phyloP scores from a whole-genome alignment of 1,140 invertebrate genomes.

The Meloidogyne floridensis region DNA sequence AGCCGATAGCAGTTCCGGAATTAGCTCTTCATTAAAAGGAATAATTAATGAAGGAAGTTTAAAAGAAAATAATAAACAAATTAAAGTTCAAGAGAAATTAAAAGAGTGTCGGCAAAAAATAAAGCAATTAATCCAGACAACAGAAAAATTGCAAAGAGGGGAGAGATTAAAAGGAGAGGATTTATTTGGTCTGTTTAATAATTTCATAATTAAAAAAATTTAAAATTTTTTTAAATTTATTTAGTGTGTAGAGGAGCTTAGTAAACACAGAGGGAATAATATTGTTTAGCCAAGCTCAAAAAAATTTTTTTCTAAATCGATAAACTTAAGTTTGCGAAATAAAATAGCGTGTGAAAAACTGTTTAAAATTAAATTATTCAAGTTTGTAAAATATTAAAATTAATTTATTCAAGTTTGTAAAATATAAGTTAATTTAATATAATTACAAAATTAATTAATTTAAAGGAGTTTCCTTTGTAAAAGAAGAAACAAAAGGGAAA shows the following conservation, averaged over 20 bases:
- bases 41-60: not conserved
- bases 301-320: no score
- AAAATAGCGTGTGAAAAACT: no score
- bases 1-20: slow-evolving; percentile 25
- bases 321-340: no score
- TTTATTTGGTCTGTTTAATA: slow-evolving; percentile 7
- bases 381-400: no score
- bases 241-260: no score
- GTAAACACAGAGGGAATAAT: no score
- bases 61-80: not conserved
- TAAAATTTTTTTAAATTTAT: not conserved
- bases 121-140: slow-evolving; percentile 10
- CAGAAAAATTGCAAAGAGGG: slow-evolving; percentile 15
- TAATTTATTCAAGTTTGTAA: no score
- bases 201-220: not conserved
- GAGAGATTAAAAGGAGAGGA: slow-evolving; percentile 22
- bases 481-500: not conserved
- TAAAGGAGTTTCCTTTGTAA: slow-evolving; percentile 1
- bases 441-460: not conserved
- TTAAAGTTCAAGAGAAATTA: not conserved
- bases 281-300: no score
- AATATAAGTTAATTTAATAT: no score
- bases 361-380: no score
- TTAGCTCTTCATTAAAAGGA: slow-evolving; percentile 14
- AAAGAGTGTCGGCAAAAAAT: slow-evolving; percentile 11